Conservation (phyloP, 2,113 vertebrate species). For the Heterochromis multidens region DNA sequence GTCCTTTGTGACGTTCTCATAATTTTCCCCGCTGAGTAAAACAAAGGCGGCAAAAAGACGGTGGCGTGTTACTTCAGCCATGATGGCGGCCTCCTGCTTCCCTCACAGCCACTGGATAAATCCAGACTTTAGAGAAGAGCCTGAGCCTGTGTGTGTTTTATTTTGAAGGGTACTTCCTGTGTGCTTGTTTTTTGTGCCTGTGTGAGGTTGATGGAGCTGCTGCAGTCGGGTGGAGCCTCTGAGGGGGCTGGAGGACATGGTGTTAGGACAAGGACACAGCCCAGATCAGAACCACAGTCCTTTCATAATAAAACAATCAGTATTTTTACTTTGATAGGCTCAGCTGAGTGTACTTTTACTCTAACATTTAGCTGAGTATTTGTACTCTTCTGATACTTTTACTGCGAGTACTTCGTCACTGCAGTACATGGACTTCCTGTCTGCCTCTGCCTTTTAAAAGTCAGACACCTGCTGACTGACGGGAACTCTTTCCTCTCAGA, state of each 20-base stretch:
- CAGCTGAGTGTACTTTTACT: neutral
- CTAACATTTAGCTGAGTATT: neutral
- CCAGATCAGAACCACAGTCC: neutral
- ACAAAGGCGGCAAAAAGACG: no score
- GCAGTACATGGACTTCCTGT: neutral
- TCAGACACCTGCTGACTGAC: neutral
- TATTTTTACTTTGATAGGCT: neutral
- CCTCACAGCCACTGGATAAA: neutral
- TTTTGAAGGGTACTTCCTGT: conserved; percentile 16
- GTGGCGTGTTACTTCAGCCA: no score
- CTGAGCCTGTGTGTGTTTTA: neutral
- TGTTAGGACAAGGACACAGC: neutral
- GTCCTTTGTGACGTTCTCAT: neutral
- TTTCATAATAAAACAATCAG: no score
- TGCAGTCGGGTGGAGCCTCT: neutral
- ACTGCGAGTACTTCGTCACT: neutral
- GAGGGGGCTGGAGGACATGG: neutral
- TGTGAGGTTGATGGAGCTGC: neutral
- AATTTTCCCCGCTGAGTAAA: neutral
- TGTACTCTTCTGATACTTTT: neutral
- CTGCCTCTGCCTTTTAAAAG: neutral
- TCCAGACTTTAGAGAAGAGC: neutral
- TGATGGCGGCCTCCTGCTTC: neutral
- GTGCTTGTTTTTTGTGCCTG: neutral
- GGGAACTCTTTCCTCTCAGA: neutral